Base-by-base conservation (phyloP, 2,888 invertebrate species). In the Oscheius sp. region DNA sequence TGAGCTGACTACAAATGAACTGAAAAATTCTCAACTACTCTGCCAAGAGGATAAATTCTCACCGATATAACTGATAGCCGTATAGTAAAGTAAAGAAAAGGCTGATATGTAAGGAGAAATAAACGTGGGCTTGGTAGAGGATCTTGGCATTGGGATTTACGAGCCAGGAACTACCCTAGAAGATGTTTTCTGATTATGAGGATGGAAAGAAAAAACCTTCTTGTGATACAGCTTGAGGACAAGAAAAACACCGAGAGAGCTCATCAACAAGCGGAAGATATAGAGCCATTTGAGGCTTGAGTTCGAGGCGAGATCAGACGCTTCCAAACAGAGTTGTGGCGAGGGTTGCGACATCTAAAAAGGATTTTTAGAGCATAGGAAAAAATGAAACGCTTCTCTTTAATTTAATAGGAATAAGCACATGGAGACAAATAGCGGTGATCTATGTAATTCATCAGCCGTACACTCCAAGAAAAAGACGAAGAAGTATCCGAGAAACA, bases 31-130 rank as follows among this genome's bases (percentile, higher is more conserved):
- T 50, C 3, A n/a, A n/a, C n/a, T 50, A 17, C 6, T 8, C 6
- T 4, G 17, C 34, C n/a, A 5, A n/a, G 12, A n/a, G 34, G 25
- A 12, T 42, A 42, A n/a, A n/a, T 25, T 12, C 23, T 34, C n/a
- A 55, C 55, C 34, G 10, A 15, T 34, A 23, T 5, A 55, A n/a
- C 12, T 55, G 55, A 12, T 23, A 34, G 17, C 33, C 20, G 23
- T 55, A 55, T 10, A 55, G 17, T 4, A 37, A 10, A 4, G 34
- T 12, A 20, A 55, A 55, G 55, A 55, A 55, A 25, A 55, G 5
- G 34, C 55, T 34, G 33, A 34, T 17, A 20, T 55, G 55, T n/a
- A 55, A 33, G 4, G 55, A 55, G 20, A 55, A 55, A 20, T 55
- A 55, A 4, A 55, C 10, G 25, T 55, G 55, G 10, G 34, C 20